A percentile compares a stretch with the other conserved stretches of the same genome.
These are phyloP conservation scores for Myrmecobius fasciatus DNA, from an alignment of 2,113 vertebrate genomes.

Conservation along the genomic window DNA sequence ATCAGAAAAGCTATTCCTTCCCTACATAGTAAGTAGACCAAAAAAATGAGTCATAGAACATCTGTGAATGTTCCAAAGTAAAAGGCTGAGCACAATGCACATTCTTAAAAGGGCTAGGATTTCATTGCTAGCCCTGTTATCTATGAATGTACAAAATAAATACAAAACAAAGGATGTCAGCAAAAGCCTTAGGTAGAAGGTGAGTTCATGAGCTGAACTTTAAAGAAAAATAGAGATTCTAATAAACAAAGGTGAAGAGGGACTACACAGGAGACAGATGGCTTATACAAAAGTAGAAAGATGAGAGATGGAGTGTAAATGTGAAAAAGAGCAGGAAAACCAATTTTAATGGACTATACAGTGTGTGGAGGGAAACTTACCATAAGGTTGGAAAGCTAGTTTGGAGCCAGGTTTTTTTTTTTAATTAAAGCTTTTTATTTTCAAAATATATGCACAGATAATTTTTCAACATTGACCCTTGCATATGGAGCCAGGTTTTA, in stretches of 20 bases:
- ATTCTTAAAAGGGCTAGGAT: neutral
- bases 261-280: neutral
- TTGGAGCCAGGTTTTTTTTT: neutral
- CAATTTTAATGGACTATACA: neutral
- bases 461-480: too few relatives aligned
- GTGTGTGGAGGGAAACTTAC: neutral
- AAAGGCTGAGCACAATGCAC: neutral
- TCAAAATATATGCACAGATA: too few relatives aligned
- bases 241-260: neutral
- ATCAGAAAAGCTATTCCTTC: neutral
- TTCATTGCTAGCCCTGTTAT: neutral
- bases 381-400: neutral
- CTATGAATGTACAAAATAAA: neutral
- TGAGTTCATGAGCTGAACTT: neutral
- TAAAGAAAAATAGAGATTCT: neutral
- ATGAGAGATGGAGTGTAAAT: neutral
- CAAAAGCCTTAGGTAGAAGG: neutral
- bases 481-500: neutral
- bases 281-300: neutral
- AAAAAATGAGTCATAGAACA: neutral
- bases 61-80: neutral
- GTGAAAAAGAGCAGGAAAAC: neutral
- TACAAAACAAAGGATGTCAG: neutral
- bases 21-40: neutral
- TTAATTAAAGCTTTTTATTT: too few relatives aligned